Base-by-base conservation (phyloP, 2,888 invertebrate species). In the Amiota minor region DNA sequence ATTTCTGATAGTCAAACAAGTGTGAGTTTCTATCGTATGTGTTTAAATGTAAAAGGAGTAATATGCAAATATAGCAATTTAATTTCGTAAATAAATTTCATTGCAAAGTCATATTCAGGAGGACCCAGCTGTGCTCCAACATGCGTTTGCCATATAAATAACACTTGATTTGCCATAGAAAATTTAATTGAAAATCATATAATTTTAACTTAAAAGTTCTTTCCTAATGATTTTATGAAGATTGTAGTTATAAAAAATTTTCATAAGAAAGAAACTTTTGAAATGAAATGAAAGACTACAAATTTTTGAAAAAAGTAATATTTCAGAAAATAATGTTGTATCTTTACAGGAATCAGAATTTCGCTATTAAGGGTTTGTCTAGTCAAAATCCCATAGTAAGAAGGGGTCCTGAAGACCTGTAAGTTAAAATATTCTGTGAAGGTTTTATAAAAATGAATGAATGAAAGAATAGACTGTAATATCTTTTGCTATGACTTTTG, bases 41-140 rank as follows among this genome's bases (percentile, higher is more conserved):
- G 70, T 71, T 70, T 72, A 75, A 65, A n/a, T 62, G 46, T 23
- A 70, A 45, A 70, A 35, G 62, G 76, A 75, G 72, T 78, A 72
- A 80, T 77, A 84, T 84, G 83, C 83, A 83, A 84, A 83, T 35
- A 81, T 78, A 80, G 84, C 80, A 84, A 84, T 84, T 81, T 84
- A 83, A 84, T 84, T 83, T 83, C 76, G 75, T 59, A 61, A 46
- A 61, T 70, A 70, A 47, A 46, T 84, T 83, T 84, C 80, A 84
- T 83, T 84, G 81, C 83, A 80, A 73, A 81, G 76, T 79, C 84
- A 84, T 80, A 83, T 80, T 77, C 79, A 80, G 77, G 80, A 77
- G 69, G 76, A 75, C 74, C 69, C 82, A 83, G 82, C 81, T 83
- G 84, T 67, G 81, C 80, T 62, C 70, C 73, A 62, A 16, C 61